Conservation (phyloP, 2,888 invertebrate genomes). For the Caenorhabditis zanzibari region DNA sequence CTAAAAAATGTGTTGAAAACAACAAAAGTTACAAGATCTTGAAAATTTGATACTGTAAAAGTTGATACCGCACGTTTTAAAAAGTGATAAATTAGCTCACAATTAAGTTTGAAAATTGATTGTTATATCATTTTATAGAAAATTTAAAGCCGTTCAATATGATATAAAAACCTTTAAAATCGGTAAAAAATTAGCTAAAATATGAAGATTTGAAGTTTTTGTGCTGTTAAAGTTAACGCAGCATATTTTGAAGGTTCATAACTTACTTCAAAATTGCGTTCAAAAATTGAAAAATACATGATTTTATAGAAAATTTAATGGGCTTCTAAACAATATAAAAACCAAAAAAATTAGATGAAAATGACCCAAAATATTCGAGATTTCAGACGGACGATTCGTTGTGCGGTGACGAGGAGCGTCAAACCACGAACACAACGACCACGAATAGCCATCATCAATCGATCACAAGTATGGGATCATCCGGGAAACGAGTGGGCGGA, state of each 20-base stretch:
- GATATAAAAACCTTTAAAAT: neutral
- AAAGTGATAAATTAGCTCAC: too few species aligned
- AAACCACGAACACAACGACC: neutral
- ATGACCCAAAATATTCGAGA: neutral
- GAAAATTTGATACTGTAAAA: too few species aligned
- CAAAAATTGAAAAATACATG: neutral
- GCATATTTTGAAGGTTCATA: neutral
- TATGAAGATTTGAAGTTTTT: too few species aligned
- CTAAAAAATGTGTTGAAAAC: too few species aligned
- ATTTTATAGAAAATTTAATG: neutral
- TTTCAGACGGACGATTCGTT: constrained; percentile 65
- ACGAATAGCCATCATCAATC: constrained; percentile 11
- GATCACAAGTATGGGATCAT: constrained; percentile 23
- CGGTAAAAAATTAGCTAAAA: neutral
- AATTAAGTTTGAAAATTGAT: too few species aligned
- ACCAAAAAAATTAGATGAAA: neutral
- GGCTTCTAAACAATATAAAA: neutral
- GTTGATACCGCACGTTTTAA: too few species aligned
- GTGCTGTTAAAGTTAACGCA: neutral
- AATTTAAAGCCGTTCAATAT: too few species aligned
- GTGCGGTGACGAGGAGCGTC: constrained; percentile 51
- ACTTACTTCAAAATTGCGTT: neutral
- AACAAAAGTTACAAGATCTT: too few species aligned
- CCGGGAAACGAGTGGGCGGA: constrained; percentile 4
- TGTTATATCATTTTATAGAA: too few species aligned